Conservation (phyloP, 2,888 invertebrate species). For the Trissolcus brochymenae region DNA sequence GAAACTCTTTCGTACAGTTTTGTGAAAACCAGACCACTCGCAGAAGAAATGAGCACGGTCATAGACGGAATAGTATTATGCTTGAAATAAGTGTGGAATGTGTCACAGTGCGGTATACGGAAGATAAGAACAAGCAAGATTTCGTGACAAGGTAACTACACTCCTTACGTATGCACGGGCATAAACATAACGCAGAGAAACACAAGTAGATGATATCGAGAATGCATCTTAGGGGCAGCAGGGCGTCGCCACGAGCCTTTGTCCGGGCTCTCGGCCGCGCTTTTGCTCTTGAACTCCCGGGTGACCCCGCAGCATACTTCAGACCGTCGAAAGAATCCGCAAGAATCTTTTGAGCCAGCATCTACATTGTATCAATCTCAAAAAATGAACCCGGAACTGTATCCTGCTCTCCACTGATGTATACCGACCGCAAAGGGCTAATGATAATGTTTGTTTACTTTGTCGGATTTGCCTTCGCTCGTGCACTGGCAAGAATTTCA, state of each 20-base stretch:
- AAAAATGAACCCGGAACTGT: constrained; percentile 56
- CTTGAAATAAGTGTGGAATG: constrained; percentile 46
- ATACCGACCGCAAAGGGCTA: constrained; percentile 32
- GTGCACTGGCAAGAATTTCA: no score
- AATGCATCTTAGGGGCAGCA: constrained; percentile 72
- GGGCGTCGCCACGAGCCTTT: constrained; percentile 71
- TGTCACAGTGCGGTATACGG: constrained; percentile 56
- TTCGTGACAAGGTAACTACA: constrained; percentile 54
- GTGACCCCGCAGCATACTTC: constrained; percentile 63
- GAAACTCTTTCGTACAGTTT: no score
- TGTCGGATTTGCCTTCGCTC: constrained; percentile 28
- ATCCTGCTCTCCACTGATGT: constrained; percentile 23
- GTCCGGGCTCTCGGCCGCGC: constrained; percentile 67
- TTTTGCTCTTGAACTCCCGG: constrained; percentile 62
- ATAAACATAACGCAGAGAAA: constrained; percentile 73
- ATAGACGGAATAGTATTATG: not conserved
- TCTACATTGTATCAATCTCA: constrained; percentile 60
- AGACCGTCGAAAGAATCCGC: constrained; percentile 56
- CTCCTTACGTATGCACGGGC: constrained; percentile 68
- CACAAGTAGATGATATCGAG: constrained; percentile 75
- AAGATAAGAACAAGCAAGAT: constrained; percentile 56
- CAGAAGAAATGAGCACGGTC: no score
- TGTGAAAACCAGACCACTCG: no score
- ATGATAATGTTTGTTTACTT: constrained; percentile 50
- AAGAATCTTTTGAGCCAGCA: constrained; percentile 52